Base-by-base conservation (phyloP, 2,113 vertebrate species). In the Hippolais icterina region DNA sequence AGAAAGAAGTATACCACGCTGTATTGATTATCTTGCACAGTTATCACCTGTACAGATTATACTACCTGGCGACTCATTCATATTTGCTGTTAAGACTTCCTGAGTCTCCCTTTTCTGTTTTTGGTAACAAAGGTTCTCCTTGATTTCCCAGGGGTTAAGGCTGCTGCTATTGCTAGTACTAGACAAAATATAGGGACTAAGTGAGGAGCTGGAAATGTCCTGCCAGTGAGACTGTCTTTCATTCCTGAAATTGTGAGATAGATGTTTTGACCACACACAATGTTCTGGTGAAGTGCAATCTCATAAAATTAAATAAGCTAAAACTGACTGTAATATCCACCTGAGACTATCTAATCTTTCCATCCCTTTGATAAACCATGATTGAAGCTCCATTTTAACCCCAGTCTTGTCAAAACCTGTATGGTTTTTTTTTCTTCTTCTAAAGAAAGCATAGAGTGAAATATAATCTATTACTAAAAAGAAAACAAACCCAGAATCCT, bases 1-100 rank as follows among this genome's bases (percentile, higher is more conserved):
- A 63, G 23, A 24, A 80, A 64, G 77, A 70, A 1, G 1, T 10
- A 6, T 20, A 52, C 5, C 12, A 44, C 33, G 28, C 15, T 6
- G 0, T 61, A 57, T 28, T 87, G 59, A 28, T 28, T 68, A 15
- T 49, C 22, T 29, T 86, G 7, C 29, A 9, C 8, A 14, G 39
- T 12, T 37, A n/a, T 53, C 19, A 35, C 22, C 25, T 61, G 37
- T 27, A 39, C 37, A 39, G 28, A 25, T 61, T 61, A 61, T 9
- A 19, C 16, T 61, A 19, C 5, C n/a, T 5, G 56, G 33, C 3
- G 0, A 28, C 44, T 37, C 17, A 24, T 41, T 83, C 2, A 0
- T 42, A 10, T 63, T 41, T 52, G 6, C 9, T 56, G 5, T 49
- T 68, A 41, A 53, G 49, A 11, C 6, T 72, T 17, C 7, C 21